Conservation (phyloP, 1,140 invertebrate species). For the Dreissena polymorpha region DNA sequence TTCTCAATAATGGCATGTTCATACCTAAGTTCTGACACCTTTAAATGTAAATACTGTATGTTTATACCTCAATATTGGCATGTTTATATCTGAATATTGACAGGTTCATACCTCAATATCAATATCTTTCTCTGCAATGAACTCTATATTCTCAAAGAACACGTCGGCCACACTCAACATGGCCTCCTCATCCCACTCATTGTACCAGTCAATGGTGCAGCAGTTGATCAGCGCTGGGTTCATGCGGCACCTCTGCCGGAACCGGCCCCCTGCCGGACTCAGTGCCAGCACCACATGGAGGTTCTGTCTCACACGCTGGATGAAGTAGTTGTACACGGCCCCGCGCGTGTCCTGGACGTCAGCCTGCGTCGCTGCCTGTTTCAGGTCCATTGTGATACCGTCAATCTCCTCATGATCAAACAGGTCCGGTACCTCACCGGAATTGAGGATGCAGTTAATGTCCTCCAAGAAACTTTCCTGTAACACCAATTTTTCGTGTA, state of each 20-base stretch:
- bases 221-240: constrained; percentile 79
- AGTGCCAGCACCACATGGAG: constrained; percentile 79
- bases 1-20: too few relatives aligned
- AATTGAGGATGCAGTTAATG: constrained; percentile 79
- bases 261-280: constrained; percentile 82
- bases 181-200: constrained; percentile 77
- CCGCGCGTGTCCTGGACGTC: constrained; percentile 75
- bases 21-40: too few relatives aligned
- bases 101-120: constrained; percentile 67
- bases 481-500: constrained; percentile 48
- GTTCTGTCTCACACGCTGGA: constrained; percentile 77
- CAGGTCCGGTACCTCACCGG: constrained; percentile 79
- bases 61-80: too few relatives aligned
- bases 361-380: constrained; percentile 72
- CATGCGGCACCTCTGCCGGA: constrained; percentile 83
- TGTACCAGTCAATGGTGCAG: constrained; percentile 80
- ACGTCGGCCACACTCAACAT: constrained; percentile 85
- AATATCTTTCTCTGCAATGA: constrained; percentile 70
- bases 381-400: constrained; percentile 78
- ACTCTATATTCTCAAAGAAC: constrained; percentile 75
- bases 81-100: too few relatives aligned
- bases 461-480: constrained; percentile 79
- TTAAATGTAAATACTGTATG: too few relatives aligned
- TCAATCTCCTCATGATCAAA: constrained; percentile 79
- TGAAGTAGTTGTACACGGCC: constrained; percentile 77